Evolutionary conservation across 2,113 vertebrate species (phyloP), one percentile per base, ranked within the genome.

Genomic region (Bucco capensis): DNA sequence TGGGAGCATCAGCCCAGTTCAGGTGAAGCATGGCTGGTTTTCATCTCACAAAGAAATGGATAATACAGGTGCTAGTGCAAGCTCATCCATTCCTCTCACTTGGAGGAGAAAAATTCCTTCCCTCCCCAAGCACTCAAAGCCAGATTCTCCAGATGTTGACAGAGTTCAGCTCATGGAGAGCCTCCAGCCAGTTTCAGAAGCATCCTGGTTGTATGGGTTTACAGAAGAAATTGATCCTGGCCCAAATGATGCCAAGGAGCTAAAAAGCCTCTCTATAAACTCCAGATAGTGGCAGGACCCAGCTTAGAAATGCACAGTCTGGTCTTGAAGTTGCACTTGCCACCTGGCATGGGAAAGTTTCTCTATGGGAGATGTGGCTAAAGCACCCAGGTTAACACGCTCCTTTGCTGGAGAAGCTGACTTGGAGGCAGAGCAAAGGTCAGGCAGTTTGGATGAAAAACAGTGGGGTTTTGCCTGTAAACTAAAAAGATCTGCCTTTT

Each of bases 401-500:
- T 82, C 74, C 56, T 79, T 89, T 12, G 21, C 56, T 53, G 85
- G 30, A 67, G 77, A 81, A 50, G 5, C 22, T 0, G 1, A 72
- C 83, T 89, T 31, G 17, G 38, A 80, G 51, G 76, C 57, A 86
- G 88, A 80, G 70, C 83, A 93, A 84, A 84, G 76, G 84, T 94
- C 24, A 0, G 54, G 70, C 50, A 57, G 66, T 77, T 87, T 84
- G 90, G 91, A 91, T 91, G 92, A 94, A 96, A 92, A 95, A 9
- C 73, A 84, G 78, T 93, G 74, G 91, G 94, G 93, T 91, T 80
- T 80, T 89, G 86, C 66, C 81, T 83, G 74, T 94, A 85, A 96
- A 90, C 96, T 91, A 92, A 97, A 95, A 66, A 94, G 90, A 94
- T 95, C 95, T 95, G 33, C 54, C 42, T 44, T 92, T 88, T 89